phyloP scores from a whole-genome alignment of 2,888 invertebrate genomes.

The Drosophila atripex region DNA sequence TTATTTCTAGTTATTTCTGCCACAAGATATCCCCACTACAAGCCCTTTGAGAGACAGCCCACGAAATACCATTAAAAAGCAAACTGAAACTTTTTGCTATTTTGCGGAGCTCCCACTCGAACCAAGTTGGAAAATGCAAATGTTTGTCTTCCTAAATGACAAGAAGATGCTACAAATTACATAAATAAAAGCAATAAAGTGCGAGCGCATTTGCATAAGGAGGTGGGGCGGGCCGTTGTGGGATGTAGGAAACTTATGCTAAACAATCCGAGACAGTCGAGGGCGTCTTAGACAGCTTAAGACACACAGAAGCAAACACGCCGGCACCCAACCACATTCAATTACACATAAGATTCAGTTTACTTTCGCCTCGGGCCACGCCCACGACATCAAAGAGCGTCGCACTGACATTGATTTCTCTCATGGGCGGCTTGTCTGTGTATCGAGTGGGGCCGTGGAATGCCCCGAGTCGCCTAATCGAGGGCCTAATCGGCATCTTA shows the following conservation, averaged over 20 bases:
- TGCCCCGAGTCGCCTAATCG: slow-evolving; percentile 20
- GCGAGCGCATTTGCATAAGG: slow-evolving; percentile 40
- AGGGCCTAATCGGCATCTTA: slow-evolving; percentile 46
- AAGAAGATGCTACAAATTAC: slow-evolving; percentile 54
- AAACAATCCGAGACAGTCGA: slow-evolving; percentile 29
- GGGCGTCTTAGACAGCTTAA: slow-evolving; percentile 36
- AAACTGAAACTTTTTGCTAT: slow-evolving; percentile 21
- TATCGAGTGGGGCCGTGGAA: slow-evolving; percentile 1
- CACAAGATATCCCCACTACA: slow-evolving; percentile 8
- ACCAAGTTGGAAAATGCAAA: slow-evolving; percentile 29
- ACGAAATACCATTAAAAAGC: slow-evolving; percentile 24
- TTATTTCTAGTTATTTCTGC: too few species aligned
- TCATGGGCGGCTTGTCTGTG: slow-evolving; percentile 4
- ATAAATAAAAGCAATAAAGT: slow-evolving; percentile 67
- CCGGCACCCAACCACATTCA: slow-evolving; percentile 49
- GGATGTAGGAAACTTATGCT: slow-evolving; percentile 36
- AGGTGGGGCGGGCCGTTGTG: not conserved
- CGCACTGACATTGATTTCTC: slow-evolving; percentile 39
- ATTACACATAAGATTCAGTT: slow-evolving; percentile 61
- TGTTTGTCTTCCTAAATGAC: slow-evolving; percentile 48
- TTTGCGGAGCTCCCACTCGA: slow-evolving; percentile 35
- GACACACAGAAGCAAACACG: slow-evolving; percentile 5
- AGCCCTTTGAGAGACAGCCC: slow-evolving; percentile 5
- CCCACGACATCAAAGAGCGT: slow-evolving; percentile 47
- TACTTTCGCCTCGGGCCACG: slow-evolving; percentile 32